Base-by-base conservation (phyloP, 30 jellyfish, hydroid and myxozoan species). In the Chrysaora quinquecirrha region DNA sequence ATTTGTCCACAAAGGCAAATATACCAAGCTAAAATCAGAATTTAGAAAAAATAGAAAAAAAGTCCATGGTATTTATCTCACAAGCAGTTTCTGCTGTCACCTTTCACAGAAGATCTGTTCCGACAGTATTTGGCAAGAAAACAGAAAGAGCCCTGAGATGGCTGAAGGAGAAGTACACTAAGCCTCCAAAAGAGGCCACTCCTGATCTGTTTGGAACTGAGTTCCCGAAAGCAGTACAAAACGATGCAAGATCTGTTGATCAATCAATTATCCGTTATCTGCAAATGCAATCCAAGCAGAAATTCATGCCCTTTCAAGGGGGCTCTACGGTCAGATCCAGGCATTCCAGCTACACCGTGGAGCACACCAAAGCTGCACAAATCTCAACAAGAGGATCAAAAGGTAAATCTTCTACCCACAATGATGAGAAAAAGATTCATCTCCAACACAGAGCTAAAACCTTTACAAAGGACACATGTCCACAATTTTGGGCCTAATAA, bases 281-380 rank as follows among this genome's bases (percentile, higher is more conserved):
- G 58, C 58, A 43, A 43, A 43, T 43, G 58, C 58, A 43, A 43
- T 43, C 58, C 58, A 43, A 43, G 58, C 58, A 43, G 58, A 43
- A 43, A 43, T 43, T 43, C 58, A 43, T 16, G 58, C 58, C 58
- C 58, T 43, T 43, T 43, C 58, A 43, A 43, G 58, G 58, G 58
- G 58, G 58, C 58, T 43, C 58, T 16, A 43, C 58, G 58, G 58
- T 43, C 58, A 43, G 58, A 43, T 43, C 58, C 58, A 43, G 58
- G 9, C 58, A 43, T 43, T 43, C 58, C 58, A 43, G 58, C 58
- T 6, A 43, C 58, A 43, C 58, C 58, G 58, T 43, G 58, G 58
- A 43, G 58, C 58, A 43, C 16, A 43, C 58, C 58, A 43, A 43
- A 43, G 58, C 58, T 43, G 58, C 58, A 43, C 58, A 43, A 43